Evolutionary conservation across 1,140 invertebrate species (phyloP), one percentile per base, ranked within the genome.

Genomic region (Lepidotrigona ventralis): DNA sequence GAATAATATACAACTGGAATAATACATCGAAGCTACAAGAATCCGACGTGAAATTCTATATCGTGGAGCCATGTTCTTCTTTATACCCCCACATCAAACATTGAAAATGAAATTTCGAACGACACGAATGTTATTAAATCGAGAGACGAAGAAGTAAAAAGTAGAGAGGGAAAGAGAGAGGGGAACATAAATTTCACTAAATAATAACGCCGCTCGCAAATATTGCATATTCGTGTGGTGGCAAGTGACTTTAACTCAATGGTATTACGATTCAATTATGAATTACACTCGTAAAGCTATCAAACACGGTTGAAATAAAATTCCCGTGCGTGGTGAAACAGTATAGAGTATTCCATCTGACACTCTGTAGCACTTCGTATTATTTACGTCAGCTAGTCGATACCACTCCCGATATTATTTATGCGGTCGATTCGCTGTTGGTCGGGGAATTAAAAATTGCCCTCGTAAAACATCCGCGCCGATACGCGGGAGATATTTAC

Each of bases 361-460:
- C 19, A 71, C 19, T 66, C 17, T 58, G 54, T 46, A 26, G n/a
- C 53, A 46, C 60, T 71, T 51, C 54, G n/a, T 33, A 60, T 60
- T 80, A 80, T 72, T 80, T 72, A 72, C 14, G 39, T 53, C 39
- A 53, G 39, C 39, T 69, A 80, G 14, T 80, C 69, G 78, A 72
- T 80, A 53, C 4, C n/a, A 80, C 71, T 71, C 26, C 39, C 15
- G 8, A 21, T 60, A 79, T 72, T 80, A 80, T 60, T 80, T 80
- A 80, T 80, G 39, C 69, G 3, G 12, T 15, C 54, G 15, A 80
- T 53, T 33, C 19, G 33, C 21, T 21, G 8, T 58, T 33, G 14
- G n/a, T 29, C 14, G 19, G 2, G 39, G 19, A 72, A 54, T 72
- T 72, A 80, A 72, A 80, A 80, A 80, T 80, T 51, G 19, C 54